Conservation (phyloP, 1,140 invertebrate genomes). For the Ptiloglossa arizonensis region DNA sequence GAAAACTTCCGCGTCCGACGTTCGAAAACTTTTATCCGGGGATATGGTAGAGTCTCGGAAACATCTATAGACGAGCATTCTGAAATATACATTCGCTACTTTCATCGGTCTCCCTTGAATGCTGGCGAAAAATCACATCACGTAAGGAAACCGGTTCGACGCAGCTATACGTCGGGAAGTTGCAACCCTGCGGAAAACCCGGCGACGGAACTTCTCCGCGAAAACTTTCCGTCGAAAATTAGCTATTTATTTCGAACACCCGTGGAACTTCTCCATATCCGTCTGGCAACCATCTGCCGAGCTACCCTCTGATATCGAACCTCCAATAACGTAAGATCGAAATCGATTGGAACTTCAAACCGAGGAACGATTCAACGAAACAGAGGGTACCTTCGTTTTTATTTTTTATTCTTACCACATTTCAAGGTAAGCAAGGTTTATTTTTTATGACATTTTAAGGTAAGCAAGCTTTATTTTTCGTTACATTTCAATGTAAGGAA, state of each 20-base stretch:
- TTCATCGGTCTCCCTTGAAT: not conserved
- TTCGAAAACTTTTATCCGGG: constrained; percentile 3
- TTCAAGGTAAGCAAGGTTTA: too few species aligned
- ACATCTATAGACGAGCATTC: not conserved
- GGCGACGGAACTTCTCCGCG: not conserved
- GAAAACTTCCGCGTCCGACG: not conserved
- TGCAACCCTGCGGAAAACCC: not conserved
- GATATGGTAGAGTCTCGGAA: not conserved
- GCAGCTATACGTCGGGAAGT: not conserved
- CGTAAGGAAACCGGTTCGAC: not conserved
- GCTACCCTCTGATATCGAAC: too few species aligned
- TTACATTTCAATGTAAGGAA: too few species aligned
- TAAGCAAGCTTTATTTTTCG: too few species aligned
- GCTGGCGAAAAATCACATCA: constrained; percentile 1
- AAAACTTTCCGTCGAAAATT: not conserved
- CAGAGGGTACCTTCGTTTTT: too few species aligned
- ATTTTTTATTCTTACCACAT: too few species aligned
- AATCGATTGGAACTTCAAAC: too few species aligned
- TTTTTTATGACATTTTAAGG: too few species aligned
- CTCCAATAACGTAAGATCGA: too few species aligned
- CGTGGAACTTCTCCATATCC: not conserved
- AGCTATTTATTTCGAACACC: constrained; percentile 3
- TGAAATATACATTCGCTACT: constrained; percentile 7
- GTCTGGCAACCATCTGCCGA: not conserved
- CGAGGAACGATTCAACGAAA: too few species aligned